Evolutionary conservation across 2,113 vertebrate genomes (phyloP), one percentile per base, ranked within the genome.

Genomic region (Ceuthmochares aereus): DNA sequence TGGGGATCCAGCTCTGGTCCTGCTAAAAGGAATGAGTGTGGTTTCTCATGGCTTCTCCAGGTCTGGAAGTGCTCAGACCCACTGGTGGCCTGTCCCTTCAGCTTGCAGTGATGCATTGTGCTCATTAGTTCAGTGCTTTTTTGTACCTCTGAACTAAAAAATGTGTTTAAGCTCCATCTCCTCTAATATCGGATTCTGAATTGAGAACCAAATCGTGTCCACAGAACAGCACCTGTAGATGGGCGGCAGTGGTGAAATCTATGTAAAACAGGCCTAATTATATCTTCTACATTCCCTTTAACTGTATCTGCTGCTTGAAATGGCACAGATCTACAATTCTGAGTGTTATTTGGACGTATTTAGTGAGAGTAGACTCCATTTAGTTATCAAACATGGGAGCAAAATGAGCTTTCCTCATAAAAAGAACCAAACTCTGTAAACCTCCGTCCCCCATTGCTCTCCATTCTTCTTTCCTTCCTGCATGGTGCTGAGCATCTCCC

Each of bases 401-500:
- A 88, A 93, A 94, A 89, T 27, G 22, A 93, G 42, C 77, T 67
- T 88, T 75, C 19, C 32, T 84, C 36, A 30, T 81, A 32, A 36
- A 47, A 45, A 43, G 56, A 6, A 1, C 25, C n/a, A 23, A 63
- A 58, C 47, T 66, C 54, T n/a, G 4, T 37, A 72, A 91, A 79
- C 21, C 36, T 90, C 63, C 87, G 22, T 77, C 77, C 40, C 42
- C 23, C 14, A 2, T 67, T 49, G 49, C 40, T 83, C 82, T 93
- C 36, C 26, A 12, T 42, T 49, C 74, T 73, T 93, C 73, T 69
- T 70, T 36, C 36, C 54, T 94, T 95, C 52, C 83, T 40, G 51
- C 68, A 14, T 16, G 54, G 36, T 55, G 69, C 83, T 87, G 88
- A 97, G 88, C 73, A 90, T 87, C 85, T 90, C 72, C 78, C 67